A percentile compares a stretch with the other conserved stretches of the same genome.
Evolutionary conservation across 1,140 invertebrate species (phyloP).

Genomic region (Cheumatopsyche charites): DNA sequence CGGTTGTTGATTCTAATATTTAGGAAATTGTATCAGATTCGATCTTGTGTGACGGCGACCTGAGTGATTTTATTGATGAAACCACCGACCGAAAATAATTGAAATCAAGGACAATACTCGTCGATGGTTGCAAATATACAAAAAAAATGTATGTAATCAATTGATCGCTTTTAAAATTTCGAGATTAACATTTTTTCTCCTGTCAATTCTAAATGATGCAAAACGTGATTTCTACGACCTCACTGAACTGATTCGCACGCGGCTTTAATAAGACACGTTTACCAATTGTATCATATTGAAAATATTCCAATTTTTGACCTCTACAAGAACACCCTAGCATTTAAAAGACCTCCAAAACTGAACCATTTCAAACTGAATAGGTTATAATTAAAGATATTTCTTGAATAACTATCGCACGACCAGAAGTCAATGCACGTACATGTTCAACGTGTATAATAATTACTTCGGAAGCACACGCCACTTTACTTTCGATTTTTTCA

Average conservation of each 20-base stretch:
- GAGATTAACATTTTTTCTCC: neutral
- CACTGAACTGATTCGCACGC: neutral
- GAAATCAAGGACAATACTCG: neutral
- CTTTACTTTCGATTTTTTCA: neutral
- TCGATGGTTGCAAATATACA: no score
- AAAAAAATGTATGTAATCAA: neutral
- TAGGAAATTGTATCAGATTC: neutral
- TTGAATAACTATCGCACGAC: no score
- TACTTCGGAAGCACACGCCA: no score
- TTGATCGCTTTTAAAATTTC: neutral
- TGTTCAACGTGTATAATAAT: no score
- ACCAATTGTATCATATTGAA: no score
- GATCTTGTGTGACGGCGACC: constrained; percentile 13
- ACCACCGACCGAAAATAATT: constrained; percentile 10
- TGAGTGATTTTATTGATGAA: neutral
- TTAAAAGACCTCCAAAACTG: neutral
- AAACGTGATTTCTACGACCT: constrained; percentile 6
- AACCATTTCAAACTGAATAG: neutral
- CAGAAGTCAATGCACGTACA: no score
- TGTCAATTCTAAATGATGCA: neutral
- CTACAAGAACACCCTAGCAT: neutral
- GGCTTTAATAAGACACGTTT: no score
- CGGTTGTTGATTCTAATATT: no score
- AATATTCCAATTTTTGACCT: neutral
- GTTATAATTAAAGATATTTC: neutral